Percentiles rank a stretch among this genome's conserved stretches.
Conservation (phyloP, 2,888 invertebrate species). For the Agelastica alni region DNA sequence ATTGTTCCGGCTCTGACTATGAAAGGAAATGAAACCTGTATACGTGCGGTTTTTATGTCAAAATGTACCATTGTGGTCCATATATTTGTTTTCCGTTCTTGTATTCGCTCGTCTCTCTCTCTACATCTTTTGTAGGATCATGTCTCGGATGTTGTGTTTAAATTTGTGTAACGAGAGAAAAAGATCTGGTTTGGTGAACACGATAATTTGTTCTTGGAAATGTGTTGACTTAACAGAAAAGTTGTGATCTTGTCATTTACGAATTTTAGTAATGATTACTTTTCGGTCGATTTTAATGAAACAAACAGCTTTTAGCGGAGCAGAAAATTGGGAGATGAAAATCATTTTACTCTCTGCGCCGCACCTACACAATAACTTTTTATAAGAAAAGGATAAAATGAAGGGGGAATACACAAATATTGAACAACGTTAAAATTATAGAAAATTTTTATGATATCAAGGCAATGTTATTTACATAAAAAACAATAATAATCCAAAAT, state of each 20-base stretch:
- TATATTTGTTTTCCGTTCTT: slow-evolving; percentile 42
- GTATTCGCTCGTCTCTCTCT: not conserved
- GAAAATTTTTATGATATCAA: no score
- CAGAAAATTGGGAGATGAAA: no score
- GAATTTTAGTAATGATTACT: no score
- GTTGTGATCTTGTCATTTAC: not conserved
- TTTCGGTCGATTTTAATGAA: no score
- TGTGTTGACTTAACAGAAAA: slow-evolving; percentile 1
- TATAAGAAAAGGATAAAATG: no score
- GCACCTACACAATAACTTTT: no score
- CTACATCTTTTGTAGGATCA: slow-evolving; percentile 5
- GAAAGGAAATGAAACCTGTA: slow-evolving; percentile 46
- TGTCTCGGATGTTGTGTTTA: slow-evolving; percentile 13
- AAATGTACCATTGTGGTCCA: slow-evolving; percentile 47
- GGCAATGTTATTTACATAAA: no score
- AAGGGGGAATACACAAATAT: no score
- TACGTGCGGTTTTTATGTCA: slow-evolving; percentile 42
- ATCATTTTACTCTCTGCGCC: no score
- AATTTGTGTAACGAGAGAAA: slow-evolving; percentile 13
- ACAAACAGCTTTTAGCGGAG: no score
- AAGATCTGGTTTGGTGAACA: slow-evolving; percentile 16
- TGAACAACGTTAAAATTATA: no score
- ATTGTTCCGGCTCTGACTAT: slow-evolving; percentile 32
- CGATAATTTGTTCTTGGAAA: slow-evolving; percentile 11
- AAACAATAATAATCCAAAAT: no score